Conservation (phyloP, 2,888 invertebrate species). For the Glaucopsyche alexis region DNA sequence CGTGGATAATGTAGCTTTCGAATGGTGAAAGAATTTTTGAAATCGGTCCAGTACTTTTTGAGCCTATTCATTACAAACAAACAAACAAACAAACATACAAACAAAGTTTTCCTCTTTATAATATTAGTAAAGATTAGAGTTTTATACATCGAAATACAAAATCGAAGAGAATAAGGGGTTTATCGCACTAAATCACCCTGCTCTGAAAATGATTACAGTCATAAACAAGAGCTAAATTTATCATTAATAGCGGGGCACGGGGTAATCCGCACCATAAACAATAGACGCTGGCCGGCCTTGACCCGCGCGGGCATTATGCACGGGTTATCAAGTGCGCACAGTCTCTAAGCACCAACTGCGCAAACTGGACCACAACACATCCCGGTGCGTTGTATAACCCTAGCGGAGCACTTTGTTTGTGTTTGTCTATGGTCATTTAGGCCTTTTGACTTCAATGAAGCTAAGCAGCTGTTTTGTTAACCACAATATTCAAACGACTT, state of each 20-base stretch:
- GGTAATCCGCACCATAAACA: constrained; percentile 15
- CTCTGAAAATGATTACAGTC: neutral
- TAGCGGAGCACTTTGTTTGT: neutral
- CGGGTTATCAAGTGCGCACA: constrained; percentile 12
- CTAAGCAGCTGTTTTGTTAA: neutral
- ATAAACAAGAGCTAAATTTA: constrained; percentile 5
- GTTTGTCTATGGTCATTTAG: neutral
- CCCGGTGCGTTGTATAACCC: constrained; percentile 11
- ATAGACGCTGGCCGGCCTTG: constrained; percentile 21
- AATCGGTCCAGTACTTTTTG: no score
- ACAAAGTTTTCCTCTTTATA: no score
- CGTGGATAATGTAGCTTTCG: no score
- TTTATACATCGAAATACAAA: neutral
- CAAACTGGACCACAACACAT: constrained; percentile 15
- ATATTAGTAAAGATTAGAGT: no score
- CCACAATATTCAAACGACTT: neutral
- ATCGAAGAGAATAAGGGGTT: neutral
- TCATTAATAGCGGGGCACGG: neutral
- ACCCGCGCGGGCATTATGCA: constrained; percentile 18
- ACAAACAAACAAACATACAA: no score
- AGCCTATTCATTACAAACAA: no score
- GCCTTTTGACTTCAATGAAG: neutral
- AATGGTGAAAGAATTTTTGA: no score
- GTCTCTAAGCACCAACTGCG: constrained; percentile 12
- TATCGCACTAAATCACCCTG: neutral